Evolutionary conservation across 2,888 invertebrate species (phyloP).

Genomic region (Agapetus fuscipes): DNA sequence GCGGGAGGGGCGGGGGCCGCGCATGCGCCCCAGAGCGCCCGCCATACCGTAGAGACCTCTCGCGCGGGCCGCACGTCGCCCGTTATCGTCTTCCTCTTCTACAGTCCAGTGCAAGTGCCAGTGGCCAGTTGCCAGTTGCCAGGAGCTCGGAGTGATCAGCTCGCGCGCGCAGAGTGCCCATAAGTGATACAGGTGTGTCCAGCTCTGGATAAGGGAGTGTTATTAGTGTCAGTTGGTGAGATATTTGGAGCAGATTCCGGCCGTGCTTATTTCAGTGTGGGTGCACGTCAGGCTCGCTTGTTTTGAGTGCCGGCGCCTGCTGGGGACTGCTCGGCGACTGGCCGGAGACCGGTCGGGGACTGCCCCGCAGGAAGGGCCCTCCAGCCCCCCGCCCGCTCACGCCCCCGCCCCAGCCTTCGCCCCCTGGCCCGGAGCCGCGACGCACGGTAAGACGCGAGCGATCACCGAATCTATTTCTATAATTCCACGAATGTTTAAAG

Average conservation of each 20-base stretch:
- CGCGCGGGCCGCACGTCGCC: slow-evolving; percentile 28
- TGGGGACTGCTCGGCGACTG: no score
- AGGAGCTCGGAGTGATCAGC: no score
- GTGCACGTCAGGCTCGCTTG: no score
- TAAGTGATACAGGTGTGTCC: slow-evolving; percentile 1
- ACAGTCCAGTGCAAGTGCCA: slow-evolving; percentile 1
- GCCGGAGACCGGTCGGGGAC: no score
- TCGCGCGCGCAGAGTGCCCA: neutral
- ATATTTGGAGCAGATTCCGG: slow-evolving; percentile 5
- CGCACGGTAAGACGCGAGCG: slow-evolving; percentile 16
- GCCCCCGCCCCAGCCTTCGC: slow-evolving; percentile 27
- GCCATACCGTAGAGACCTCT: slow-evolving; percentile 36
- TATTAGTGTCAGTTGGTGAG: slow-evolving; percentile 3
- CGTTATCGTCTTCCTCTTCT: neutral
- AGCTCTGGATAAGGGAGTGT: no score
- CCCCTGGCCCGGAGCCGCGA: slow-evolving; percentile 22
- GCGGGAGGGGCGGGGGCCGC: slow-evolving; percentile 19
- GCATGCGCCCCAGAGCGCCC: slow-evolving; percentile 25
- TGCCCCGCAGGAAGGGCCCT: slow-evolving; percentile 9
- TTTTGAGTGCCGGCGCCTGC: no score
- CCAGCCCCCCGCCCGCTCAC: slow-evolving; percentile 14
- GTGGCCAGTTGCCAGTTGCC: no score
- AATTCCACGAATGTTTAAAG: slow-evolving; percentile 5
- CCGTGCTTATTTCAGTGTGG: slow-evolving; percentile 9
- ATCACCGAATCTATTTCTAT: slow-evolving; percentile 7